These are phyloP conservation scores for Chrysopa pallens DNA, from an alignment of 1,140 invertebrate genomes.

Conservation along the genomic window DNA sequence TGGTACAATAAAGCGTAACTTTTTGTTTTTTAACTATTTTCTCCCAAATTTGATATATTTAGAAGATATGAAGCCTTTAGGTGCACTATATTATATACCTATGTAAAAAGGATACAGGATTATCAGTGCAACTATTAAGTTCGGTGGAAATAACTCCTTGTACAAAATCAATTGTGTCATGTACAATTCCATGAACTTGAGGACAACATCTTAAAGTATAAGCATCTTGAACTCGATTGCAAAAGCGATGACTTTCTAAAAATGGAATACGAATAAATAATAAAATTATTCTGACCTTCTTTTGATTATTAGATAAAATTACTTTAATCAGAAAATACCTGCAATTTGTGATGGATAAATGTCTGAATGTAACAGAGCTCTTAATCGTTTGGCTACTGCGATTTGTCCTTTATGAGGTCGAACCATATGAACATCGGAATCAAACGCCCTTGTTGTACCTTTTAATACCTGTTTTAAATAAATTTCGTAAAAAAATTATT, in stretches of 20 bases:
- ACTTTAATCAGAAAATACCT: conserved; percentile 19
- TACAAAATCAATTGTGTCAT: conserved; percentile 54
- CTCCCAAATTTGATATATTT: too few relatives aligned
- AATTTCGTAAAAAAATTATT: background rate
- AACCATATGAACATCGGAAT: conserved; percentile 46
- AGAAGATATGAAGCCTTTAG: too few relatives aligned
- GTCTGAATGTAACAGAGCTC: conserved; percentile 47
- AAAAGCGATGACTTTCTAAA: conserved; percentile 48
- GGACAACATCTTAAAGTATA: conserved; percentile 56
- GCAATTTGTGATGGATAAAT: conserved; percentile 52
- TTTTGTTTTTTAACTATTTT: too few relatives aligned
- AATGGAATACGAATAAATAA: conserved; percentile 4
- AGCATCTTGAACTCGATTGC: conserved; percentile 54
- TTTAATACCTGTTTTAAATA: conserved; percentile 32
- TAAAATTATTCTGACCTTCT: too few relatives aligned
- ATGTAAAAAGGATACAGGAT: conserved; percentile 33
- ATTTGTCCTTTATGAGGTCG: conserved; percentile 50
- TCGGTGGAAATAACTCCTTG: conserved; percentile 40
- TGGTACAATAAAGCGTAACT: too few relatives aligned
- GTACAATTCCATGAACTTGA: conserved; percentile 46
- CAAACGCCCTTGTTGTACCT: conserved; percentile 51
- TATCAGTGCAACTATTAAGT: conserved; percentile 58
- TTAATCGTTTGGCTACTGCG: conserved; percentile 37
- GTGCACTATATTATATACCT: too few relatives aligned
- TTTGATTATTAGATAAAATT: background rate